Conservation (phyloP, 2,888 invertebrate genomes). For the Clanis bilineata region DNA sequence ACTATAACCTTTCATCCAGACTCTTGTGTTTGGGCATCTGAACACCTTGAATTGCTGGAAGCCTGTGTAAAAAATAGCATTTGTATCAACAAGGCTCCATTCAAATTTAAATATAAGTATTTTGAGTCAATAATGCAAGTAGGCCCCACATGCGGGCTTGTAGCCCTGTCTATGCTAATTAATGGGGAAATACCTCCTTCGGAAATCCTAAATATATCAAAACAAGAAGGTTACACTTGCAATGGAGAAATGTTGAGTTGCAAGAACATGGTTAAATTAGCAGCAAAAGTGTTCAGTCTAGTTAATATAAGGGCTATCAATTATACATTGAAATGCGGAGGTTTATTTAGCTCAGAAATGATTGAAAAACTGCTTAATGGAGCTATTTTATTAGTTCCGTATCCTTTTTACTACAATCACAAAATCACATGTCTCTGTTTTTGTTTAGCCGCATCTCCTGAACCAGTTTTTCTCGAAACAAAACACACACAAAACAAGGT, state of each 20-base stretch:
- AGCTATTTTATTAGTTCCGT: conserved; percentile 84
- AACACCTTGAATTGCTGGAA: conserved; percentile 80
- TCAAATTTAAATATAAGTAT: conserved; percentile 66
- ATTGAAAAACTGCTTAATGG: conserved; percentile 81
- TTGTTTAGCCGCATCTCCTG: too few relatives aligned
- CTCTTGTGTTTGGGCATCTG: conserved; percentile 80
- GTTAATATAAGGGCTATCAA: conserved; percentile 58
- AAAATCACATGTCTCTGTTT: too few relatives aligned
- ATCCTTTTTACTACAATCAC: too few relatives aligned
- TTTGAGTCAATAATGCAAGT: conserved; percentile 71
- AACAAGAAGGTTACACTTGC: conserved; percentile 85
- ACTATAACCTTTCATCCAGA: conserved; percentile 26
- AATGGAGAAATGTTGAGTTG: conserved; percentile 96
- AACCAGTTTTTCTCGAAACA: too few relatives aligned
- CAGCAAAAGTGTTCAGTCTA: conserved; percentile 78
- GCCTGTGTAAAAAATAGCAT: conserved; percentile 81
- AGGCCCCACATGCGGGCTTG: conserved; percentile 92
- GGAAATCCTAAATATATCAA: conserved; percentile 84
- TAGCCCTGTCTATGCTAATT: conserved; percentile 91
- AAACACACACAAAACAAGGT: too few relatives aligned
- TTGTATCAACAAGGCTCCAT: conserved; percentile 74
- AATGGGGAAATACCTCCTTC: conserved; percentile 80
- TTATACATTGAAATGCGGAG: conserved; percentile 62
- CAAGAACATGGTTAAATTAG: conserved; percentile 85
- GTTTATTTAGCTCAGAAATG: conserved; percentile 73